Conservation (phyloP, 2,888 invertebrate species). For the Drosophila longiperda region DNA sequence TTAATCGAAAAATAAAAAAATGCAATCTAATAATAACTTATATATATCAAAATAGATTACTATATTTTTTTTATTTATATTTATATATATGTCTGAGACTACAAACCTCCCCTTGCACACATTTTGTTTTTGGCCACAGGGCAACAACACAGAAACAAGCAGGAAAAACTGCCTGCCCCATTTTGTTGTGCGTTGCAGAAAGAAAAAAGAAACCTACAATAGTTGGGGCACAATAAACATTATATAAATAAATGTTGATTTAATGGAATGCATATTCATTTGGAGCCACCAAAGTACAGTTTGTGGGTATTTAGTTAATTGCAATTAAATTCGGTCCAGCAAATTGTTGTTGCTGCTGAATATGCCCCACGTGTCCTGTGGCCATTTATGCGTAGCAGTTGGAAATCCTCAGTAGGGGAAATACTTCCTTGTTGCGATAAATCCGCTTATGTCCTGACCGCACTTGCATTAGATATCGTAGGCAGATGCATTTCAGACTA, state of each 20-base stretch:
- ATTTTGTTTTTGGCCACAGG: neutral
- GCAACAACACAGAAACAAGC: neutral
- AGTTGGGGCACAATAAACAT: slow-evolving; percentile 69
- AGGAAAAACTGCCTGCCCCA: neutral
- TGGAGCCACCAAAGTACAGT: slow-evolving; percentile 43
- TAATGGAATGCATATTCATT: slow-evolving; percentile 81
- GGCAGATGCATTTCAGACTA: slow-evolving; percentile 10
- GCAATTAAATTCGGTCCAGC: slow-evolving; percentile 64
- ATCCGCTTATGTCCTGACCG: slow-evolving; percentile 45
- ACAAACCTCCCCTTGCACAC: neutral
- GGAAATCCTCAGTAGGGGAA: slow-evolving; percentile 14
- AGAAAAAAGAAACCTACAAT: slow-evolving; percentile 20
- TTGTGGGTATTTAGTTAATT: slow-evolving; percentile 75
- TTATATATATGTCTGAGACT: too few species aligned
- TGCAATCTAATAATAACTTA: neutral
- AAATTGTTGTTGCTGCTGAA: slow-evolving; percentile 1
- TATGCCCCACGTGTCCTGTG: slow-evolving; percentile 6
- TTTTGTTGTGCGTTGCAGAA: slow-evolving; percentile 1
- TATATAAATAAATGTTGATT: slow-evolving; percentile 80
- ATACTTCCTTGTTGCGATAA: slow-evolving; percentile 10
- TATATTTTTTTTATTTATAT: neutral
- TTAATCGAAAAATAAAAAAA: neutral
- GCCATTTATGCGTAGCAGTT: slow-evolving; percentile 15
- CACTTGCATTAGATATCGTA: slow-evolving; percentile 19
- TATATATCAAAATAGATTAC: neutral